phyloP scores from a whole-genome alignment of 64 coral and sea anemone genomes.

The Catalaphyllia jardinei region DNA sequence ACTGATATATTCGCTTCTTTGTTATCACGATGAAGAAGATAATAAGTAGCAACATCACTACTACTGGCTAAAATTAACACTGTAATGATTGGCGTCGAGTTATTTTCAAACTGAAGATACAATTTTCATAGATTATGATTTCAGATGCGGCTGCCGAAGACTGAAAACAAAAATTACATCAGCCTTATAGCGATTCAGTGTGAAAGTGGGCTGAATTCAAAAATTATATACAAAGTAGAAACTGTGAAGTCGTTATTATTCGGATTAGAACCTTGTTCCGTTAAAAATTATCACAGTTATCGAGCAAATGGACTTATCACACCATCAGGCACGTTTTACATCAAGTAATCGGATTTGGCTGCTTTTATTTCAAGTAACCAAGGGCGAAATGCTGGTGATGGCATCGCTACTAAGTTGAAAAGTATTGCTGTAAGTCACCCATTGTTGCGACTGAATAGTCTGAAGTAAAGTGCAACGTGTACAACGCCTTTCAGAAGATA shows the following conservation, averaged over 20 bases:
- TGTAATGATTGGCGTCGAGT: background rate
- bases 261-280: background rate
- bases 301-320: too few relatives aligned
- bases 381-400: too few relatives aligned
- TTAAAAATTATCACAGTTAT: too few relatives aligned
- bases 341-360: too few relatives aligned
- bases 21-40: background rate
- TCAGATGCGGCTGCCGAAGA: background rate
- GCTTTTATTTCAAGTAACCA: too few relatives aligned
- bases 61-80: conserved; percentile 13
- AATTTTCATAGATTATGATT: background rate
- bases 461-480: too few relatives aligned
- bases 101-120: background rate
- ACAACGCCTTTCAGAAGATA: too few relatives aligned
- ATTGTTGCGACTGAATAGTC: too few relatives aligned
- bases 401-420: too few relatives aligned
- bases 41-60: background rate
- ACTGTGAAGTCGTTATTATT: background rate
- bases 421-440: too few relatives aligned
- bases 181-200: background rate
- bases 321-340: too few relatives aligned
- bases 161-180: background rate
- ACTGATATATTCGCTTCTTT: background rate
- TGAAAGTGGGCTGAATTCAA: background rate
- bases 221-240: background rate